Base-by-base conservation (phyloP, 2,113 vertebrate species). In the Pterocles orientalis region DNA sequence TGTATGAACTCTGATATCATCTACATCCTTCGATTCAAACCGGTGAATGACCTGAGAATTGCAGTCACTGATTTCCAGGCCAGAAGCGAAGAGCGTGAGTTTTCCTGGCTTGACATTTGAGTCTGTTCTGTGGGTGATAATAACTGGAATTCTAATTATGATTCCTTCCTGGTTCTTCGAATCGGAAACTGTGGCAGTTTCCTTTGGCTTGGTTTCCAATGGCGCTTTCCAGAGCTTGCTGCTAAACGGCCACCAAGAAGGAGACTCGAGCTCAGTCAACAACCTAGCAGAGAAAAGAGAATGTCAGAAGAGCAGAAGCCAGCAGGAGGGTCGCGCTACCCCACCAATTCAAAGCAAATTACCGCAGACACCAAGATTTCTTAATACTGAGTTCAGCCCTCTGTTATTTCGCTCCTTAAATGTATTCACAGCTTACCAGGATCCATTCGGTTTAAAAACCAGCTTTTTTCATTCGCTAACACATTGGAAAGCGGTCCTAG, bases 241-340 rank as follows among this genome's bases (percentile, higher is more conserved):
- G 86, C 98, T 97, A 76, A 99, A 99, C 0, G 99, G 99, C 99
- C 99, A 99, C 99, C 99, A 99, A 43, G 98, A 94, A 1, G 99
- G 99, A 86, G 98, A 98, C 92, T 99, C 99, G 19, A 99, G 98
- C 90, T 99, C 98, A 1, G 98, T 98, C 77, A 99, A 89, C 62
- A 99, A 96, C 95, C 99, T 99, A 95, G 45, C 0, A 2, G 60
- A 70, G 72, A 65, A 70, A 47, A 83, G 14, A 43, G 19, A 48
- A 28, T 0, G 31, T 70, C 15, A 70, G 85, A 18, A 85, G 18
- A 54, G 7, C 10, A 29, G n/a, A 58, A 29, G 31, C 28, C 36
- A 33, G 5, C 0, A 47, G 36, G 13, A 69, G 24, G 17, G 34
- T 58, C 4, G 0, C 4, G 21, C 50, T 50, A 26, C 16, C 45